Base-by-base conservation (phyloP, 2,888 invertebrate genomes). In the Pyrrhia umbra region DNA sequence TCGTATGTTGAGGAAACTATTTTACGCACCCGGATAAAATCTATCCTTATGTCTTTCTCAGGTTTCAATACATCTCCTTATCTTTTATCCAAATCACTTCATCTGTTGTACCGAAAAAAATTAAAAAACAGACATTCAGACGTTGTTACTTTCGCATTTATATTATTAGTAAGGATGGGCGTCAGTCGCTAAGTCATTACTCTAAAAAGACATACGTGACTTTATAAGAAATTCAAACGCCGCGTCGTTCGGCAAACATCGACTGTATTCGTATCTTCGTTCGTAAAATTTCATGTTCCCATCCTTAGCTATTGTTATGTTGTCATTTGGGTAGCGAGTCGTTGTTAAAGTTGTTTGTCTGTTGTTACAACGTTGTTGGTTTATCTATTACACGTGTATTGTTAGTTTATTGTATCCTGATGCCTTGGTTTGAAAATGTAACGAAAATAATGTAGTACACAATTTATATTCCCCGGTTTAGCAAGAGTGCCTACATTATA, bases 221-320 rank as follows among this genome's bases (percentile, higher is more conserved):
- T 46, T 51, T 46, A 59, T 58, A 55, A 54, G 47, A 60, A 43
- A 64, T 63, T 70, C 55, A 30, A 62, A 47, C n/a, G 27, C 42
- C 4, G 3, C 45, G 25, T 16, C 50, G 65, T 74, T 78, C 63
- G 70, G 57, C 42, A 60, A 70, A 70, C 71, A 63, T 74, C 65
- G 67, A 58, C 58, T 63, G 56, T 65, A 37, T 74, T 80, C 74
- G 70, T 74, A 80, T 74, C 80, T 54, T 8, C 39, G 70, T 79
- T 68, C 77, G 80, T 78, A 80, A 78, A 78, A 78, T 78, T 78
- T 78, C 50, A 78, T 66, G 80, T 65, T 21, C 64, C 23, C 62
- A 46, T 58, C 52, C 34, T 57, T 43, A n/a, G 67, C 68, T 68
- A 77, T 61, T 55, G 80, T 78, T 76, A 73, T 73, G 64, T 52